Evolutionary conservation across 2,113 vertebrate species (phyloP).

Genomic region (Sminthopsis crassicaudata): DNA sequence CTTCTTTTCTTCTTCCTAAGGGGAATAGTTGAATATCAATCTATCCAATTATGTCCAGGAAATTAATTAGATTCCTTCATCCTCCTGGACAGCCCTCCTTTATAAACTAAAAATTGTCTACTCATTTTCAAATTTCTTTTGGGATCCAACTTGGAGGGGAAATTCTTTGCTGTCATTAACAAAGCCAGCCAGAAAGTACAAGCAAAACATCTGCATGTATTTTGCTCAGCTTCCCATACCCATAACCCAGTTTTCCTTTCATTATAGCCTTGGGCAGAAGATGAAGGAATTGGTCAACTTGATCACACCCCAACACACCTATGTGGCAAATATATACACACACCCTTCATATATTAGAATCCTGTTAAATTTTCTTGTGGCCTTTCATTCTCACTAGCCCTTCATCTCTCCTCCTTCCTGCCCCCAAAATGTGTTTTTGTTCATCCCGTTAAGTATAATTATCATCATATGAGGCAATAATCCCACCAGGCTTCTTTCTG

Average conservation of each 20-base stretch:
- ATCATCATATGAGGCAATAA: background rate
- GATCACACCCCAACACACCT: background rate
- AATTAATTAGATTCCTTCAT: constrained; percentile 56
- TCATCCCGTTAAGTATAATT: constrained; percentile 5
- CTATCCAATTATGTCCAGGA: constrained; percentile 28
- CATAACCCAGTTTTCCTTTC: background rate
- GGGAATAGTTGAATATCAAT: constrained; percentile 15
- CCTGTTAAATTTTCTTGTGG: constrained; percentile 30
- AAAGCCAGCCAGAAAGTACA: constrained; percentile 42
- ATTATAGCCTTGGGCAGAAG: constrained; percentile 15
- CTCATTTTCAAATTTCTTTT: constrained; percentile 37
- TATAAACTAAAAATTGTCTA: constrained; percentile 56
- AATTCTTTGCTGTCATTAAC: constrained; percentile 37
- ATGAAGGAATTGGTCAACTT: background rate
- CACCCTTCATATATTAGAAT: background rate
- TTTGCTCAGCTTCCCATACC: constrained; percentile 4
- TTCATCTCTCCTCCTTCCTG: constrained; percentile 43
- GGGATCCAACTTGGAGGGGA: constrained; percentile 57
- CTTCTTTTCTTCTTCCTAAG: background rate
- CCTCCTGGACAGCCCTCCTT: constrained; percentile 40
- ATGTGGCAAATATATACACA: background rate
- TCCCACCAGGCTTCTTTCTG: background rate
- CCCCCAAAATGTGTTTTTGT: constrained; percentile 10
- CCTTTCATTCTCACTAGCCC: background rate
- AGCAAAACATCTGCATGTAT: background rate